Conservation (phyloP, 2,113 vertebrate species). For the Crotophaga sulcirostris region DNA sequence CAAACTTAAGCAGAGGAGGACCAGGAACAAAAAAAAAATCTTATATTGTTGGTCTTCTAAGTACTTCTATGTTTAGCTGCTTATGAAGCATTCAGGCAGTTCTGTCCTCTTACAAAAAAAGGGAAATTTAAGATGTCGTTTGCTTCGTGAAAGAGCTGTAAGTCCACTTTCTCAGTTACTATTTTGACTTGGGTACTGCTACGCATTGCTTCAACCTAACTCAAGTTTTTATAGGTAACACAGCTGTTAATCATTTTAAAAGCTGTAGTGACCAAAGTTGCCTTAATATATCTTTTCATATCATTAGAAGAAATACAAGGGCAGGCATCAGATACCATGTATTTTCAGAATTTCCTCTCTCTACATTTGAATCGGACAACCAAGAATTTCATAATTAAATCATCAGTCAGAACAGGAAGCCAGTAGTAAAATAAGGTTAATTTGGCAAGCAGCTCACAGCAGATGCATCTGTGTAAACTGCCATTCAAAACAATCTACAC, state of each 20-base stretch:
- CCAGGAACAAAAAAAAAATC: background rate
- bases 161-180: background rate
- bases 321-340: background rate
- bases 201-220: background rate
- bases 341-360: constrained; percentile 5
- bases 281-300: background rate
- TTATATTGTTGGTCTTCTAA: background rate
- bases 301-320: background rate
- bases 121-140: background rate
- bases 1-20: background rate
- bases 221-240: background rate
- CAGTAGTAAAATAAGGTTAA: constrained; percentile 17
- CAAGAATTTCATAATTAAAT: constrained; percentile 22
- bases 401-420: background rate
- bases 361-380: background rate
- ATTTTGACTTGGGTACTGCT: background rate
- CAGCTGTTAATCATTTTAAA: background rate
- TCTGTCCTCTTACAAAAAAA: background rate
- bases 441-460: background rate
- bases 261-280: background rate
- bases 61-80: background rate
- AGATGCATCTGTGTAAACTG: constrained; percentile 31
- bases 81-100: background rate
- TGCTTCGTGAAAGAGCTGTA: background rate
- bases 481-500: background rate